Evolutionary conservation across 2,888 invertebrate species (phyloP), one percentile per base, ranked within the genome.

Genomic region (Lithophane leautieri): DNA sequence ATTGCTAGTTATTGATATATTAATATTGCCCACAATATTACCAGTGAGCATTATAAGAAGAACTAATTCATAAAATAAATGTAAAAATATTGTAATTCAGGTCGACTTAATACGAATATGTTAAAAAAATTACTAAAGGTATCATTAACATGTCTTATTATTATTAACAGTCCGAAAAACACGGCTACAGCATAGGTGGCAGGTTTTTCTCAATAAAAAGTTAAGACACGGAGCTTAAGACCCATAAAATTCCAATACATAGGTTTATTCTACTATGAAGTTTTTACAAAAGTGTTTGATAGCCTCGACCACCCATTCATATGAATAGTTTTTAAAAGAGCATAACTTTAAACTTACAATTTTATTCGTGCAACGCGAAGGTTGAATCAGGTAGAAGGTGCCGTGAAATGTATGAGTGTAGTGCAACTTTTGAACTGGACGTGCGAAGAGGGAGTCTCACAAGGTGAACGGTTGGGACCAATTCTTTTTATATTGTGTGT

Each of bases 341-440:
- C 89, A 91, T 90, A 91, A 91, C 89, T 88, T 82, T 79, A 85
- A 88, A 89, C 88, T 91, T 90, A 90, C 90, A 90, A 83, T 90
- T 91, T 92, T 92, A 93, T 91, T 90, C 91, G 89, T 90, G 89
- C 85, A 88, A 88, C 88, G 85, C 89, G 91, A 92, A 94, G 93
- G 93, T 92, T 91, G 90, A 88, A 91, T 90, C 95, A 96, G 95
- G 96, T 95, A 96, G 92, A 94, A 90, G 93, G 92, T 91, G 92
- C 92, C 93, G 96, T 95, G 95, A 96, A 96, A 96, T 94, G 92
- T 96, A 93, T 95, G 96, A 90, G 91, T 90, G 88, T 89, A 93
- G 96, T 96, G 96, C 95, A 96, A 96, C 92, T 95, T 96, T 96
- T 96, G 94, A 90, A 91, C 89, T 89, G 91, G 91, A 93, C 92